Evolutionary conservation across 2,888 invertebrate species (phyloP).

Genomic region (Agonopterix arenella): DNA sequence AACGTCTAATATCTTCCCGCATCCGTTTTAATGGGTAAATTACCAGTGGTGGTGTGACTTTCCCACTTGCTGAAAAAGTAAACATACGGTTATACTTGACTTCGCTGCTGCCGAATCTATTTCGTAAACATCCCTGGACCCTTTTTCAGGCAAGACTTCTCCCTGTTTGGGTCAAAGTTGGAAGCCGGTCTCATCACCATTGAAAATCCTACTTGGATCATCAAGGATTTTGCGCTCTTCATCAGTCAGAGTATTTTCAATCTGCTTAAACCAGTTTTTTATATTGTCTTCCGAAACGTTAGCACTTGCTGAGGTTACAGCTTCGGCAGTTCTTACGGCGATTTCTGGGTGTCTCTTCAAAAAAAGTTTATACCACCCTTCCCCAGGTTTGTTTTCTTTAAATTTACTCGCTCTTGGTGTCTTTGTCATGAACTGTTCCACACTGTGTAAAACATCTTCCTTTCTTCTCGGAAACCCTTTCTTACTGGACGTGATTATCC

Average conservation of each 20-base stretch:
- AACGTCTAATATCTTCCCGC: too few relatives aligned
- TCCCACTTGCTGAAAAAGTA: constrained; percentile 34
- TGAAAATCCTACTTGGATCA: constrained; percentile 21
- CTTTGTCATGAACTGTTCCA: constrained; percentile 10
- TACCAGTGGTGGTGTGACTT: constrained; percentile 26
- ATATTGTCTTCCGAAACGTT: constrained; percentile 26
- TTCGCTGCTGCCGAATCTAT: constrained; percentile 33
- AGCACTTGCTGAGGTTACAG: constrained; percentile 24
- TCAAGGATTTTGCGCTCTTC: constrained; percentile 11
- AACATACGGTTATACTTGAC: constrained; percentile 38
- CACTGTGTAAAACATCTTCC: constrained; percentile 7
- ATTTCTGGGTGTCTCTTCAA: background rate
- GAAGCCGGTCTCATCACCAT: constrained; percentile 26
- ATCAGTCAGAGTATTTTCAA: constrained; percentile 11
- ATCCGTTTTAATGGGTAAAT: too few relatives aligned
- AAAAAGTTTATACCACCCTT: background rate
- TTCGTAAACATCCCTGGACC: constrained; percentile 35
- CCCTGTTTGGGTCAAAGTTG: constrained; percentile 20
- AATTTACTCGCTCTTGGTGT: background rate
- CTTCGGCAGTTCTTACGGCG: constrained; percentile 16
- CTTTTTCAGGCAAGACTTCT: constrained; percentile 17
- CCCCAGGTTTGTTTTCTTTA: background rate
- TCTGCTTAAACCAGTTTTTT: constrained; percentile 26
- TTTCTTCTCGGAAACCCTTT: constrained; percentile 15
- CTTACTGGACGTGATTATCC: constrained; percentile 6